Evolutionary conservation across 1,140 invertebrate species (phyloP).

Genomic region (Himalopsyche phryganea): DNA sequence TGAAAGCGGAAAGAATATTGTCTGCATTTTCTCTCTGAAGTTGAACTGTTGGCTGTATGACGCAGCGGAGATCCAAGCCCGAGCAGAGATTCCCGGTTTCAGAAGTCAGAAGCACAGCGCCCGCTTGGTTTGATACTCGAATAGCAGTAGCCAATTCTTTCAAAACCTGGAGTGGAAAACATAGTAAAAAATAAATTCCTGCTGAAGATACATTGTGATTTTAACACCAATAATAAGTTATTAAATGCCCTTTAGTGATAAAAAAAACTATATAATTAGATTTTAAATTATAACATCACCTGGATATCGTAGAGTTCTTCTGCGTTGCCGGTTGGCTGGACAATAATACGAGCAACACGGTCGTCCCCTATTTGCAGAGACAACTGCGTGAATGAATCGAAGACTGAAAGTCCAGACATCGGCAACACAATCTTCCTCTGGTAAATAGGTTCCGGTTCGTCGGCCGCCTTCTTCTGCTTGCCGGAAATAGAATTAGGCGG

Average conservation of each 20-base stretch:
- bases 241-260: too few relatives aligned
- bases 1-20: constrained; percentile 10
- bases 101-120: constrained; percentile 18
- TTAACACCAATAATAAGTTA: too few relatives aligned
- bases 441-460: too few relatives aligned
- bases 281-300: too few relatives aligned
- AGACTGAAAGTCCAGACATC: background rate
- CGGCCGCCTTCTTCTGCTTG: constrained; percentile 7
- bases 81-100: constrained; percentile 13
- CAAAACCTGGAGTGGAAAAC: constrained; percentile 23
- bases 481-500: too few relatives aligned
- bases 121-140: background rate
- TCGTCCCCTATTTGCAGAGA: constrained; percentile 11
- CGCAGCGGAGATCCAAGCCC: constrained; percentile 23
- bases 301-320: constrained; percentile 20
- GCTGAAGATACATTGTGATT: too few relatives aligned
- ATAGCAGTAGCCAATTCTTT: constrained; percentile 23
- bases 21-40: constrained; percentile 17
- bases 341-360: constrained; percentile 16
- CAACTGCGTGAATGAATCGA: constrained; percentile 15
- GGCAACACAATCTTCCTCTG: too few relatives aligned
- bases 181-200: too few relatives aligned
- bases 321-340: constrained; percentile 15
- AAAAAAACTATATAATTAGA: too few relatives aligned
- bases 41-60: constrained; percentile 11